Evolutionary conservation across 2,888 invertebrate genomes (phyloP).

Genomic region (Thereva unica): DNA sequence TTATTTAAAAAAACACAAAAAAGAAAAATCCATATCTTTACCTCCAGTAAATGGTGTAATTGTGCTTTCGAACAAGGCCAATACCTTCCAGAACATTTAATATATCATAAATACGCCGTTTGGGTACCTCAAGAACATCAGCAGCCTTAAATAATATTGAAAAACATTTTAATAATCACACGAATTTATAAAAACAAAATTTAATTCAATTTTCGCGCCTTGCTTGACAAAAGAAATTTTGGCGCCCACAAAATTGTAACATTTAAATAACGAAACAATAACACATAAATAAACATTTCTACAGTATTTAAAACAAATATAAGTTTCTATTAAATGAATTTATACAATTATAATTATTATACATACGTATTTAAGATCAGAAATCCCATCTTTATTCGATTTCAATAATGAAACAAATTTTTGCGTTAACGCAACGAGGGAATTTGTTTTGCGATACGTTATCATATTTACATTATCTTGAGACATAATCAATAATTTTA

Average conservation of each 20-base stretch:
- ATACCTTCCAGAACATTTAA: slow-evolving; percentile 82
- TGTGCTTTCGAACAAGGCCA: slow-evolving; percentile 77
- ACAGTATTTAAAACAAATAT: background rate
- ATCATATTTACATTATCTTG: no score
- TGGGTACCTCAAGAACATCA: slow-evolving; percentile 75
- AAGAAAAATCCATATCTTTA: slow-evolving; percentile 51
- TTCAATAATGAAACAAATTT: slow-evolving; percentile 56
- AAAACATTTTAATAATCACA: background rate
- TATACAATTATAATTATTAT: background rate
- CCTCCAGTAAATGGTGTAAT: slow-evolving; percentile 83
- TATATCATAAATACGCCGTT: slow-evolving; percentile 79
- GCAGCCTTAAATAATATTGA: slow-evolving; percentile 66
- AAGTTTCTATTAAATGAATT: background rate
- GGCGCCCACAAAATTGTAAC: slow-evolving; percentile 37
- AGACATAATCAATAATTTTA: no score
- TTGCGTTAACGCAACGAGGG: slow-evolving; percentile 54
- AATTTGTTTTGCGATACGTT: slow-evolving; percentile 51
- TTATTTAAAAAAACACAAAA: slow-evolving; percentile 52
- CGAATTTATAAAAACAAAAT: slow-evolving; percentile 13
- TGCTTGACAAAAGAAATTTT: slow-evolving; percentile 23
- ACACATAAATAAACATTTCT: background rate
- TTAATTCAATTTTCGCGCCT: slow-evolving; percentile 41
- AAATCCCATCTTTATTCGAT: slow-evolving; percentile 50
- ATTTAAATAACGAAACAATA: slow-evolving; percentile 35
- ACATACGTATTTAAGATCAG: slow-evolving; percentile 56